These are phyloP conservation scores for Musca domestica DNA, from an alignment of 1,140 invertebrate species.

Conservation along the genomic window DNA sequence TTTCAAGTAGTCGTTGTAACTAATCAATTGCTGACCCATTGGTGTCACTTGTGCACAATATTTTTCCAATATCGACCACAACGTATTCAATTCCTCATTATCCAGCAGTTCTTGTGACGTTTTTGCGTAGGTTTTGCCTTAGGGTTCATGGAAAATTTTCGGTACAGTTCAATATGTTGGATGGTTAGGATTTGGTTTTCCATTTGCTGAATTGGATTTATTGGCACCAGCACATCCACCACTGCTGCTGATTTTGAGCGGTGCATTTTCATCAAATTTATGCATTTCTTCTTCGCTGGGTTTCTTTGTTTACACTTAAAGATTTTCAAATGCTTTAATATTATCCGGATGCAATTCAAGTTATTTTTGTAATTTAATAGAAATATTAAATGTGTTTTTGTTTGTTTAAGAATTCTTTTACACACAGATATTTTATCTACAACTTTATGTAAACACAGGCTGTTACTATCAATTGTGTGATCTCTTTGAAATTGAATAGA, in stretches of 20 bases:
- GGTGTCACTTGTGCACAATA: constrained; percentile 69
- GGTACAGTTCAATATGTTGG: constrained; percentile 60
- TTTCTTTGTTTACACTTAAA: constrained; percentile 28
- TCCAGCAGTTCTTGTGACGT: constrained; percentile 82
- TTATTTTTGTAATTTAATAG: too few species aligned
- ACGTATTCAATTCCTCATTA: constrained; percentile 80
- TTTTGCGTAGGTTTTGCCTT: constrained; percentile 78
- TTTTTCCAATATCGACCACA: constrained; percentile 81
- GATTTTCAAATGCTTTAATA: constrained; percentile 27
- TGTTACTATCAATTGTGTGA: constrained; percentile 1
- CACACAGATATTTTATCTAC: background rate
- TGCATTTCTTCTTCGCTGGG: constrained; percentile 27
- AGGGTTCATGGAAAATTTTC: constrained; percentile 75
- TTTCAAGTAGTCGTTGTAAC: constrained; percentile 80
- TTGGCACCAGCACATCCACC: background rate
- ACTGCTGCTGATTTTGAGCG: constrained; percentile 16
- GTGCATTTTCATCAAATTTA: constrained; percentile 28
- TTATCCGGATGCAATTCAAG: constrained; percentile 23
- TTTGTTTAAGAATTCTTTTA: background rate
- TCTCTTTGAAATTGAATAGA: too few species aligned
- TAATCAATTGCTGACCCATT: constrained; percentile 79
- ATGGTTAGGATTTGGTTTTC: constrained; percentile 24
- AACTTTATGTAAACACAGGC: background rate
- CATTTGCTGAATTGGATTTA: background rate
- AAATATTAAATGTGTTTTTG: too few species aligned